Base-by-base conservation (phyloP, 2,888 invertebrate species). In the Choreutis nemorana region DNA sequence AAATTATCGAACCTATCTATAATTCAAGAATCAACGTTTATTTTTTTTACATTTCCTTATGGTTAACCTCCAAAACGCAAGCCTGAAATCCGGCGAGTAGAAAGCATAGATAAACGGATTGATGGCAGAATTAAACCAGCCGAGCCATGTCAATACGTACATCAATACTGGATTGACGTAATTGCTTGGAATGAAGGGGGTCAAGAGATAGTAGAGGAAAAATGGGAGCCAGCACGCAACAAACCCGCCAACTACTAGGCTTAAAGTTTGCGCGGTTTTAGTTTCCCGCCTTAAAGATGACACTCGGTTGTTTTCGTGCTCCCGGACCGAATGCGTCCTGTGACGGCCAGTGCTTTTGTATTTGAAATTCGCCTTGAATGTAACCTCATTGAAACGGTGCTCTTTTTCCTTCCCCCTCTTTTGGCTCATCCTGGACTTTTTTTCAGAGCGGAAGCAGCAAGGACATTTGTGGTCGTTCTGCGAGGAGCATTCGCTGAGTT, bases 51-150 rank as follows among this genome's bases (percentile, higher is more conserved):
- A 88, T 50, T 86, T 85, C 36, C 81, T 84, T 30, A 88, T 83
- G 1, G 93, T 93, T 18, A 93, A 67, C 37, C 91, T 81, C 91
- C 91, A 92, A 52, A 93, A 92, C 0, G 93, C 92, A 42, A 90
- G 82, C 50, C 92, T 83, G 56, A 93, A 93, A 57, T 93, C 93
- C 0, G 89, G 89, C 36, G 91, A 92, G 65, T 92, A 93, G 54
- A 93, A 93, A 11, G 93, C 92, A 52, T 93, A 94, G 48, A 94
- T 94, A 56, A 93, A 92, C 0, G 93, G 93, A 68, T 94, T 94
- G 39, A 94, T 91, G 3, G 91, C 91, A 1, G 91, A 91, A 57
- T 93, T 94, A 47, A 91, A 87, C 91, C 93, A 94, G 1, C 92
- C 94, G 22, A 94, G 71, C 93, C 93, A 94, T 1, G 91, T 92